A percentile compares a stretch with the other conserved stretches of the same genome.
phyloP scores from a whole-genome alignment of 1,140 invertebrate species.

The Magallana angulata region DNA sequence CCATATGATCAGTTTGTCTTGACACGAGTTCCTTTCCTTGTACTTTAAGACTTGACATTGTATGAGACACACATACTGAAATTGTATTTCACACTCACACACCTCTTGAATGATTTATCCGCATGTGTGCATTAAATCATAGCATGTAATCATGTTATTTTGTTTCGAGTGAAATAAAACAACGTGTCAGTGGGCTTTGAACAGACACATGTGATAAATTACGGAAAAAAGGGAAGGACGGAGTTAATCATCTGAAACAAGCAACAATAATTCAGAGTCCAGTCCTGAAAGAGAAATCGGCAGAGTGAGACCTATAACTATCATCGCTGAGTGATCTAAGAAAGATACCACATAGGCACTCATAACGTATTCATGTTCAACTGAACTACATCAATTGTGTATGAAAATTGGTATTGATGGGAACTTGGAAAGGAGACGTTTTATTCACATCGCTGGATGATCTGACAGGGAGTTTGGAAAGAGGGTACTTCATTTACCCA shows the following conservation, averaged over 20 bases:
- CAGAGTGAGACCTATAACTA: neutral
- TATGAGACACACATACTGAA: no score
- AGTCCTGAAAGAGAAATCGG: neutral
- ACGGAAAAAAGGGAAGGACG: neutral
- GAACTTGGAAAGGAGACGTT: no score
- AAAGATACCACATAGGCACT: neutral
- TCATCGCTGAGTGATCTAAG: neutral
- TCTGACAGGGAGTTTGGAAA: no score
- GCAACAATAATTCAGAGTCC: neutral
- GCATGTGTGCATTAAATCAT: neutral
- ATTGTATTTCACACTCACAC: no score
- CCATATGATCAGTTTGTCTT: no score
- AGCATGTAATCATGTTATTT: neutral
- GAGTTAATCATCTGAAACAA: neutral
- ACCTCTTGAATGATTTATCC: neutral
- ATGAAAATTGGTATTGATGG: neutral
- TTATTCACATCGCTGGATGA: no score
- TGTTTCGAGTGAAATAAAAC: neutral
- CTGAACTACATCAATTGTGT: constrained; percentile 7
- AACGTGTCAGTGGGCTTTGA: neutral
- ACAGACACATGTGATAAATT: neutral
- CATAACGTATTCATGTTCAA: neutral
- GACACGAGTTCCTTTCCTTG: no score
- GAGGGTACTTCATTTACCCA: no score
- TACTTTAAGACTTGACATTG: no score